Conservation (phyloP, 64 coral and sea anemone genomes). For the Stichodactyla mertensii region DNA sequence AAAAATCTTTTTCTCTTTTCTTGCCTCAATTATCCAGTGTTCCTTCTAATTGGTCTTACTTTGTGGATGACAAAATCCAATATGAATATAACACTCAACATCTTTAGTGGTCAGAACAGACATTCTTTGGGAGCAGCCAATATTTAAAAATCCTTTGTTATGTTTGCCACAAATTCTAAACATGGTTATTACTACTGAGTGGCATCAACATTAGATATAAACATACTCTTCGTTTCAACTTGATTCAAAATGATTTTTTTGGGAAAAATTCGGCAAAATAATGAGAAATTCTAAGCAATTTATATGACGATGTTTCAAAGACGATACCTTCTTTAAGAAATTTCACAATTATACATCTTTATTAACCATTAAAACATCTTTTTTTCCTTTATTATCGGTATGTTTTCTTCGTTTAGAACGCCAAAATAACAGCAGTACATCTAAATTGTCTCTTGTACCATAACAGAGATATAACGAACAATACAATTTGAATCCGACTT, state of each 20-base stretch:
- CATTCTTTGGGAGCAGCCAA: not conserved
- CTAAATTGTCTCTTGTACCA: not conserved
- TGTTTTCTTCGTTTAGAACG: too few species aligned
- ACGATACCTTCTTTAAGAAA: too few species aligned
- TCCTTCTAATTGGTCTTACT: too few species aligned
- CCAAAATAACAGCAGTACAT: not conserved
- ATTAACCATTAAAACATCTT: too few species aligned
- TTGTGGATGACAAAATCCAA: not conserved
- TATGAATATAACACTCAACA: not conserved
- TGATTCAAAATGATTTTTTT: too few species aligned
- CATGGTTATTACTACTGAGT: not conserved
- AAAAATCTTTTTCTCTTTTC: too few species aligned
- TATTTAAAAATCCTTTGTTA: not conserved
- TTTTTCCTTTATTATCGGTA: too few species aligned
- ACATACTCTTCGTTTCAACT: not conserved
- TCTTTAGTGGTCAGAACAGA: not conserved
- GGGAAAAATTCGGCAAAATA: too few species aligned
- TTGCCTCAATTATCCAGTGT: too few species aligned
- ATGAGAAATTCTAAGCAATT: too few species aligned
- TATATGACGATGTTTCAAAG: too few species aligned
- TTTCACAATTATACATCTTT: too few species aligned
- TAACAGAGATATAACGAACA: not conserved
- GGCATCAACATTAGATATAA: not conserved
- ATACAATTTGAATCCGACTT: not conserved
- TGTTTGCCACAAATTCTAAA: not conserved